phyloP scores from a whole-genome alignment of 2,888 invertebrate genomes.

The Ametastegia equiseti region DNA sequence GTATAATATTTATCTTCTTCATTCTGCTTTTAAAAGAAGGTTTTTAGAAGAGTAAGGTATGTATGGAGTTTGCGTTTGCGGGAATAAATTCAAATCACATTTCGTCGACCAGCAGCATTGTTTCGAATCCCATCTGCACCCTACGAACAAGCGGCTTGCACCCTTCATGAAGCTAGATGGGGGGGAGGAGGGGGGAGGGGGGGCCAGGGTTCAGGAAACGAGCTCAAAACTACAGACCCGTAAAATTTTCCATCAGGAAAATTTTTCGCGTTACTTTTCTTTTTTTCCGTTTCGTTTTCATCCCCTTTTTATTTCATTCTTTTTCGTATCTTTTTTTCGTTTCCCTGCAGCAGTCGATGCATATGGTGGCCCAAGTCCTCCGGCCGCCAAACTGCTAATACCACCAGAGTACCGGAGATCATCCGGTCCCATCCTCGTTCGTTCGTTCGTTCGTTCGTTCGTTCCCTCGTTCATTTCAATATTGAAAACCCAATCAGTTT shows the following conservation, averaged over 20 bases:
- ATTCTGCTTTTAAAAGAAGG: not conserved
- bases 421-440: no score
- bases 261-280: not conserved
- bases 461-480: constrained; percentile 14
- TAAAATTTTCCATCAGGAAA: constrained; percentile 40
- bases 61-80: not conserved
- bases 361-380: not conserved
- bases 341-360: not conserved
- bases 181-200: no score
- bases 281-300: not conserved
- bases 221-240: constrained; percentile 32
- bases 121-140: constrained; percentile 12
- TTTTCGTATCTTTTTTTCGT: not conserved
- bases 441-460: no score
- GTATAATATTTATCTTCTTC: no score
- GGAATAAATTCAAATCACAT: constrained; percentile 37
- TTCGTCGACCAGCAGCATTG: constrained; percentile 27
- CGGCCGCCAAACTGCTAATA: not conserved
- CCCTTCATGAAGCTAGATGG: no score
- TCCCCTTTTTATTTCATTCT: not conserved
- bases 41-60: no score
- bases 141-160: no score
- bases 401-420: not conserved
- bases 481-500: not conserved
- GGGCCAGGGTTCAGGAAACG: constrained; percentile 5